A percentile compares a stretch with the other conserved stretches of the same genome.
Evolutionary conservation across 2,888 invertebrate species (phyloP).

Genomic region (Lordiphosa fenestrarum): DNA sequence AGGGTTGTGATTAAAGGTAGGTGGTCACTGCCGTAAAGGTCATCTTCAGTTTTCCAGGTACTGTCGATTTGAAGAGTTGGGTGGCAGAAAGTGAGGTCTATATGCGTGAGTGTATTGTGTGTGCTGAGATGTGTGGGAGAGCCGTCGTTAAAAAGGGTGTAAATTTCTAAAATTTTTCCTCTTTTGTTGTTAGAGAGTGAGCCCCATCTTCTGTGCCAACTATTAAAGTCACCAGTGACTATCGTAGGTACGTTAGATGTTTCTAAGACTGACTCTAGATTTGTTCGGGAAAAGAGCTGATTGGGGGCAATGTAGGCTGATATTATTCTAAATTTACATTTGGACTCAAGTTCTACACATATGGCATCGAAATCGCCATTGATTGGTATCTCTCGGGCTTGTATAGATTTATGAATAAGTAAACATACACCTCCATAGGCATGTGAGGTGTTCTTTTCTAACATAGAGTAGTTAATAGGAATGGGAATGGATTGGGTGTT

Average conservation of each 20-base stretch:
- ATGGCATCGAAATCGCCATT: slow-evolving; percentile 8
- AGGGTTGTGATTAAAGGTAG: slow-evolving; percentile 4
- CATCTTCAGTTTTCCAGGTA: slow-evolving; percentile 10
- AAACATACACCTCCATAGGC: neutral
- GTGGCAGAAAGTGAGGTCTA: too few relatives aligned
- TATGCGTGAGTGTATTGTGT: too few relatives aligned
- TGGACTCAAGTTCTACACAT: slow-evolving; percentile 1
- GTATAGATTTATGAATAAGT: neutral
- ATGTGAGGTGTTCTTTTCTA: neutral
- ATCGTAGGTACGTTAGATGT: too few relatives aligned
- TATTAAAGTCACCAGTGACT: too few relatives aligned
- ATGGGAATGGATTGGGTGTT: too few relatives aligned
- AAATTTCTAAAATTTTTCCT: too few relatives aligned
- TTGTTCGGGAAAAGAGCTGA: neutral
- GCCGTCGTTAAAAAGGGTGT: too few relatives aligned
- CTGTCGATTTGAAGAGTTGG: too few relatives aligned
- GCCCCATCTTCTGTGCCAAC: too few relatives aligned
- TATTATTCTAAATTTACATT: neutral
- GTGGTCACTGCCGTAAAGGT: slow-evolving; percentile 10
- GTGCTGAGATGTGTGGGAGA: too few relatives aligned
- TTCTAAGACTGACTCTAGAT: too few relatives aligned
- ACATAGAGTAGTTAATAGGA: too few relatives aligned
- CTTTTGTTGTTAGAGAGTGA: neutral
- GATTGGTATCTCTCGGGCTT: neutral
- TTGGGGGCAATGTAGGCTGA: neutral